Percentiles rank a stretch among this genome's conserved stretches.
Evolutionary conservation across 1,140 invertebrate genomes (phyloP).

Genomic region (Drosophila saltans): DNA sequence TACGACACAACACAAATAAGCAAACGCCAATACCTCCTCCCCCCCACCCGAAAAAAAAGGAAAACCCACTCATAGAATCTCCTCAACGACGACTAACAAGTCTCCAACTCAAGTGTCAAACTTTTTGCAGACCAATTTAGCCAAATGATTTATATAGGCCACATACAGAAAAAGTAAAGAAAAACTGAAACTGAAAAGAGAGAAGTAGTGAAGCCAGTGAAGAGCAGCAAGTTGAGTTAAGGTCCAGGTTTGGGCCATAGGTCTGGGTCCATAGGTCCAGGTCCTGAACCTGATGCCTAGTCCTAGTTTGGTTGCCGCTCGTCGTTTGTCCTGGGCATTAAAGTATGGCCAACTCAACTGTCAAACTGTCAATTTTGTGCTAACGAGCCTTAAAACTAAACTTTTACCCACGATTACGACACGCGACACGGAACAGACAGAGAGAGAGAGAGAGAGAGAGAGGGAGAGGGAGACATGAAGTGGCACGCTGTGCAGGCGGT

Average conservation of each 20-base stretch:
- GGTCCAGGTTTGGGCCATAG: not conserved
- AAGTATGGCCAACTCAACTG: slow-evolving; percentile 80
- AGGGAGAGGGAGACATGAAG: not conserved
- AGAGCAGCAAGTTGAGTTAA: slow-evolving; percentile 17
- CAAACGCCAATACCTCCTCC: not conserved
- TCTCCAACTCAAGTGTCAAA: slow-evolving; percentile 75
- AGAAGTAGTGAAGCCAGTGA: slow-evolving; percentile 2
- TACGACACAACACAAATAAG: slow-evolving; percentile 7
- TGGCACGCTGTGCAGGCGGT: not conserved
- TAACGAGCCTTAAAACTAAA: slow-evolving; percentile 78
- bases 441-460: too few species aligned
- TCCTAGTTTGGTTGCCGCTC: slow-evolving; percentile 22
- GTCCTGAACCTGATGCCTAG: not conserved
- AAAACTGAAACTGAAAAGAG: slow-evolving; percentile 22
- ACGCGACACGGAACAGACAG: slow-evolving; percentile 30
- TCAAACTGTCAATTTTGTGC: slow-evolving; percentile 82
- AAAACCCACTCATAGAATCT: slow-evolving; percentile 28
- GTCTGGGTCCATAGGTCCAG: not conserved
- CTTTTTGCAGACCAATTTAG: slow-evolving; percentile 81
- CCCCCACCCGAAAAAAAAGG: not conserved
- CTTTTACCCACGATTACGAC: slow-evolving; percentile 57
- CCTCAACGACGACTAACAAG: slow-evolving; percentile 70
- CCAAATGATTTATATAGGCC: slow-evolving; percentile 81
- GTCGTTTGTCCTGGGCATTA: slow-evolving; percentile 70
- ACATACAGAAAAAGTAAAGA: slow-evolving; percentile 17